Base-by-base conservation (phyloP, 2,888 invertebrate genomes). In the Ormia ochracea region DNA sequence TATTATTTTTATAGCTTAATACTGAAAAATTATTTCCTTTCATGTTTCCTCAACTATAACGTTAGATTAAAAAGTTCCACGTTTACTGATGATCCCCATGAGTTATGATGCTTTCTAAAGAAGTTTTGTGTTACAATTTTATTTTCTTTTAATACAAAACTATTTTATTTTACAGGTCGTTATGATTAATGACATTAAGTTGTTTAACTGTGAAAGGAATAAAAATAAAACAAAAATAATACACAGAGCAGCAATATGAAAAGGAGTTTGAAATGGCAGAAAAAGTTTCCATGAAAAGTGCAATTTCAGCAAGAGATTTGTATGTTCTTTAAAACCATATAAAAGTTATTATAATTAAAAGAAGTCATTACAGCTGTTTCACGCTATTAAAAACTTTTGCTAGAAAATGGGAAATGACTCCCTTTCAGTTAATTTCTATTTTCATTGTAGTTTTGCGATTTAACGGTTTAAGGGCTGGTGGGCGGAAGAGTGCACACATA, bases 181-280 rank as follows among this genome's bases (percentile, higher is more conserved):
- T 50, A 48, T 63, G 63, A 63, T 63, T 63, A 48, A 63, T 63
- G 48, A 36, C 48, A 48, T 63, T 48, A 63, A 63, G 48, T 63
- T 48, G 63, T 36, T 48, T 23, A 9, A 4, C n/a, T 23, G 61
- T 33, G 33, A 63, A 48, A 31, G 21, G 21, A 59, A 28, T 61
- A 28, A 12, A 59, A 43, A 21, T 21, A 52, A 45, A 45, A 23
- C 19, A 43, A 19, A 19, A 19, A 43, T 43, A 2, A 19, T 12
- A 12, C 9, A 9, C 14, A 41, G 14, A 17, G 2, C 4, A 4
- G 14, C 9, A 17, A 41, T 12, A 59, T 2, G 2, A 41, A 59
- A 56, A 28, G 12, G 2, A 19, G 23, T n/a, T n/a, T n/a, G n/a
- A n/a, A n/a, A n/a, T n/a, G n/a, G n/a, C n/a, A 6, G 12, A 10